These are phyloP conservation scores for Halocaridina rubra DNA, from an alignment of 2,888 invertebrate species.

Conservation along the genomic window DNA sequence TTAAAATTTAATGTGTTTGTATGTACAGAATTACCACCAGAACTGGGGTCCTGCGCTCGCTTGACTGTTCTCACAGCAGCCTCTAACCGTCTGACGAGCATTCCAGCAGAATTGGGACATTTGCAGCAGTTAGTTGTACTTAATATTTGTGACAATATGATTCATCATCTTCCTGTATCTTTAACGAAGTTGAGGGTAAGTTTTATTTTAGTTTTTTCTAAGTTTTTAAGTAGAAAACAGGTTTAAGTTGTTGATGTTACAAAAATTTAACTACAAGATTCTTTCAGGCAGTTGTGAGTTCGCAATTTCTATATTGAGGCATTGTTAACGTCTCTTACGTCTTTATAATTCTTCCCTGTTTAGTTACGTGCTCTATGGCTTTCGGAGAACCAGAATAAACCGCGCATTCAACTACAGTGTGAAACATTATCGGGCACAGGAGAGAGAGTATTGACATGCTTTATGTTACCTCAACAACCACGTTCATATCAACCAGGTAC, in stretches of 20 bases:
- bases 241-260: background rate
- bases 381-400: constrained; percentile 93
- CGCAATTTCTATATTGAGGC: too few relatives aligned
- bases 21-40: constrained; percentile 69
- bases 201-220: too few relatives aligned
- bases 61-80: constrained; percentile 86
- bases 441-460: constrained; percentile 88
- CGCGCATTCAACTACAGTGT: constrained; percentile 89
- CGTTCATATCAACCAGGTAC: constrained; percentile 40
- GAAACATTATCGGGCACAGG: constrained; percentile 83
- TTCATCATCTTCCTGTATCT: constrained; percentile 86
- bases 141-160: constrained; percentile 87
- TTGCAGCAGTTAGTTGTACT: constrained; percentile 84
- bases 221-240: background rate
- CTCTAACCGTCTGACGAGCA: constrained; percentile 79
- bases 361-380: constrained; percentile 88
- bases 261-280: background rate
- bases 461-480: constrained; percentile 85
- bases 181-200: constrained; percentile 78
- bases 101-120: constrained; percentile 92
- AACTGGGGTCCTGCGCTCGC: constrained; percentile 88
- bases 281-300: too few relatives aligned
- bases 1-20: too few relatives aligned
- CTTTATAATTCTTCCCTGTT: background rate
- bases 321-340: too few relatives aligned